Conservation (phyloP, 2,797 vertebrate genomes). For the Echiichthys vipera region DNA sequence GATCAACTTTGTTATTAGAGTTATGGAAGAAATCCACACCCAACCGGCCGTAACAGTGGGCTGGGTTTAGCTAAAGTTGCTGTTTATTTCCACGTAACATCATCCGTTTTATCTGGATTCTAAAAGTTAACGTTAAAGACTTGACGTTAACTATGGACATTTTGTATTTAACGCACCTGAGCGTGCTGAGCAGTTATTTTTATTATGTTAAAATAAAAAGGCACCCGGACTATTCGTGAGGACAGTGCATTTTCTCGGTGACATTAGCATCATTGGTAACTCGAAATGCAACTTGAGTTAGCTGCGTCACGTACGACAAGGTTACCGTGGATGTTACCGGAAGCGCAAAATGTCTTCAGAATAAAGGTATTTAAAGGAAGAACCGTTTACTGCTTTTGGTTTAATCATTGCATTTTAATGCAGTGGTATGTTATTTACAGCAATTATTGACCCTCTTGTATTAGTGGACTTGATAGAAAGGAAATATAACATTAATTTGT, state of each 20-base stretch:
- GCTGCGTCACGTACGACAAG: neutral
- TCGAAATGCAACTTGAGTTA: neutral
- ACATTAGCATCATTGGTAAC: neutral
- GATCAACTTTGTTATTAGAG: too few relatives aligned
- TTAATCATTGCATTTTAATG: neutral
- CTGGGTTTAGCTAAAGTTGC: too few relatives aligned
- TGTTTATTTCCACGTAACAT: neutral
- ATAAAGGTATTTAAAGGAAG: neutral
- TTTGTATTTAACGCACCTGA: too few relatives aligned
- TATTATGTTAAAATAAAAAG: too few relatives aligned
- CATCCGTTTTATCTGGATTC: neutral
- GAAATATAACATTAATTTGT: neutral
- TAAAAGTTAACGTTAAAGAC: neutral
- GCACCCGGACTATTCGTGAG: rapidly evolving
- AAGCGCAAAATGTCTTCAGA: neutral
- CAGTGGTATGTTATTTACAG: neutral
- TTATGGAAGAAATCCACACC: too few relatives aligned
- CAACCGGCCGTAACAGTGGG: too few relatives aligned
- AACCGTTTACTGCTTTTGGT: rapidly evolving
- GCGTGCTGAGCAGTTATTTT: too few relatives aligned
- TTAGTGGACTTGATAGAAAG: neutral
- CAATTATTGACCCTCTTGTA: neutral
- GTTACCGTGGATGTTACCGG: neutral
- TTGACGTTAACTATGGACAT: too few relatives aligned
- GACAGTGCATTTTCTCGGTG: neutral